Evolutionary conservation across 2,113 vertebrate genomes (phyloP), one percentile per base, ranked within the genome.

Genomic region (Corythaeola cristata): DNA sequence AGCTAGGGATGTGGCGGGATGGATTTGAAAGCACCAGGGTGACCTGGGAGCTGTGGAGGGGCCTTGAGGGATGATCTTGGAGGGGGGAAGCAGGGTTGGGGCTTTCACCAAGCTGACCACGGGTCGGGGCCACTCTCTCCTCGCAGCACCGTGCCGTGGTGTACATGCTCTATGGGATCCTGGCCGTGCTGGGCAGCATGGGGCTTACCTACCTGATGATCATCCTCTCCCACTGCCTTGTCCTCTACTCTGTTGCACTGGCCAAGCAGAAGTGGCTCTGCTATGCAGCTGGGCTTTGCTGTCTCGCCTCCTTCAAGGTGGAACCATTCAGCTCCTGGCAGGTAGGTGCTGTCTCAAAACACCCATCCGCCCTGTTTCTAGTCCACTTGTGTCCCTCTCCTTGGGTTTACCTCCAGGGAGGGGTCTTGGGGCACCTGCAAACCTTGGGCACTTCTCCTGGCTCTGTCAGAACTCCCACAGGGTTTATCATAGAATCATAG

Each of bases 321-420:
- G 98, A 99, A 39, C 99, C 99, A 4, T 99, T 99, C 9, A 98
- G 98, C 90, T 98, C 98, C 12, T 99, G 99, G 99, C 99, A 99
- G 99, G 99, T 99, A 82, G 71, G 98, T 88, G 59, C 20, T 26
- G 39, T 13, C 44, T 73, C 5, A 5, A 27, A 5, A 30, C 5
- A 0, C 5, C 20, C 17, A 0, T 71, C 13, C 22, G 35, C 9
- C 33, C 28, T 5, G 0, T 33, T 58, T 26, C 63, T 37, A 63
- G 14, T 15, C 41, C 37, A 1, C 13, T 39, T 44, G 5, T 35
- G 41, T 32, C 72, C 41, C 12, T 56, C 23, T 60, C 59, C 50
- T 45, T 13, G 32, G 53, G 7, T 9, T 74, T 26, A 8, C 11
- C 33, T 18, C 30, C 41, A 15, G 1, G 35, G 37, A 69, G 22